Percentiles rank a stretch among this genome's conserved stretches.
phyloP scores from a whole-genome alignment of 1,140 invertebrate genomes.

The Sinella curviseta region DNA sequence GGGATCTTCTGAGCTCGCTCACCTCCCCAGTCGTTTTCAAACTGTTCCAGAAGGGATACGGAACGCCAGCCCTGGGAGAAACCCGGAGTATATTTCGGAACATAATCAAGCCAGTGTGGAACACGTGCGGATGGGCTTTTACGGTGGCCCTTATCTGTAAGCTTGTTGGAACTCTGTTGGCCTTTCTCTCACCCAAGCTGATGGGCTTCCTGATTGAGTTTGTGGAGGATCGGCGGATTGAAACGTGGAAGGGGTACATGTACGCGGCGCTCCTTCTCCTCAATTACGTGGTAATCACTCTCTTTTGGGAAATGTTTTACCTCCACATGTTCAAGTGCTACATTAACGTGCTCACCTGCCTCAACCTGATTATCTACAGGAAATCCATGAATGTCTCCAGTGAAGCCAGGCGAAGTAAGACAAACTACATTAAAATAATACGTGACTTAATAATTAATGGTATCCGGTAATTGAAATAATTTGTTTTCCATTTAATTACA shows the following conservation, averaged over 20 bases:
- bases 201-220: neutral
- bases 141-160: neutral
- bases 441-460: neutral
- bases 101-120: neutral
- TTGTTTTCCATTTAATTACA: constrained; percentile 55
- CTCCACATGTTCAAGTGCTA: constrained; percentile 8
- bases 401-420: constrained; percentile 51
- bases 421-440: neutral
- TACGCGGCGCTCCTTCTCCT: neutral
- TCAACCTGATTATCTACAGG: constrained; percentile 57
- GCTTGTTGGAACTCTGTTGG: neutral
- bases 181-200: neutral
- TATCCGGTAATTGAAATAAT: neutral
- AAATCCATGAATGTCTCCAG: constrained; percentile 52
- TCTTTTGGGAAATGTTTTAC: neutral
- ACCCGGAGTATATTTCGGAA: neutral
- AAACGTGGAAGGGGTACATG: neutral
- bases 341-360: neutral
- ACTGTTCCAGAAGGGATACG: neutral
- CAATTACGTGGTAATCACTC: neutral
- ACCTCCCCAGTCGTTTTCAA: neutral
- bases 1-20: neutral
- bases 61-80: neutral
- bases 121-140: neutral
- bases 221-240: neutral